Evolutionary conservation across 1,140 invertebrate genomes (phyloP).

Genomic region (Dinoponera quadriceps): DNA sequence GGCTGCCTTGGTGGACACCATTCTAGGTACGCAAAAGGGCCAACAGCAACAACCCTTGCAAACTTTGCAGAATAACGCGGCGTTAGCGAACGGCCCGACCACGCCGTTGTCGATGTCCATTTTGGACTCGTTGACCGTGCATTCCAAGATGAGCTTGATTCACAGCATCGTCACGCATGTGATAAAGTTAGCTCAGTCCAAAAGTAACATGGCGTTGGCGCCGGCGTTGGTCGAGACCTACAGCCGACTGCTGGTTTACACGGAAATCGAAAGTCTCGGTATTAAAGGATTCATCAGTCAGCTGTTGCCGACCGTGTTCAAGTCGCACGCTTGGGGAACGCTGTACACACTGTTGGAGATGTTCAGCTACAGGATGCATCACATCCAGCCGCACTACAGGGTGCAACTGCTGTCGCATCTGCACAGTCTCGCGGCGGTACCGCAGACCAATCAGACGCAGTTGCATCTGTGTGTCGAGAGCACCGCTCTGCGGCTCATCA

Average conservation of each 20-base stretch:
- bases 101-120: slow-evolving; percentile 96
- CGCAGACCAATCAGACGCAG: slow-evolving; percentile 97
- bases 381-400: slow-evolving; percentile 97
- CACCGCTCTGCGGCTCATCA: slow-evolving; percentile 95
- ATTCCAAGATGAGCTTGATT: slow-evolving; percentile 99
- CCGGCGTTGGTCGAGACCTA: slow-evolving; percentile 98
- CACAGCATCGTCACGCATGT: slow-evolving; percentile 96
- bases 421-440: slow-evolving; percentile 94
- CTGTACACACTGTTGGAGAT: slow-evolving; percentile 97
- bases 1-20: slow-evolving; percentile 94
- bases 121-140: slow-evolving; percentile 97
- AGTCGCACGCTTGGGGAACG: slow-evolving; percentile 97
- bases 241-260: slow-evolving; percentile 96
- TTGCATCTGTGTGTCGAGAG: slow-evolving; percentile 97
- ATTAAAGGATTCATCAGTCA: slow-evolving; percentile 98
- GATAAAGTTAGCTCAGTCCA: slow-evolving; percentile 94
- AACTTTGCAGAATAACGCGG: slow-evolving; percentile 84
- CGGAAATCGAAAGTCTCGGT: slow-evolving; percentile 98
- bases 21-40: slow-evolving; percentile 92
- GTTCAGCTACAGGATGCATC: slow-evolving; percentile 98
- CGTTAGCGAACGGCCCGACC: slow-evolving; percentile 88
- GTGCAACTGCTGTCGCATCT: slow-evolving; percentile 96
- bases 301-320: slow-evolving; percentile 95
- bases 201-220: slow-evolving; percentile 92
- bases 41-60: slow-evolving; percentile 83